These are phyloP conservation scores for Brachionus rotundiformis DNA, from an alignment of 1,140 invertebrate species.

Conservation along the genomic window DNA sequence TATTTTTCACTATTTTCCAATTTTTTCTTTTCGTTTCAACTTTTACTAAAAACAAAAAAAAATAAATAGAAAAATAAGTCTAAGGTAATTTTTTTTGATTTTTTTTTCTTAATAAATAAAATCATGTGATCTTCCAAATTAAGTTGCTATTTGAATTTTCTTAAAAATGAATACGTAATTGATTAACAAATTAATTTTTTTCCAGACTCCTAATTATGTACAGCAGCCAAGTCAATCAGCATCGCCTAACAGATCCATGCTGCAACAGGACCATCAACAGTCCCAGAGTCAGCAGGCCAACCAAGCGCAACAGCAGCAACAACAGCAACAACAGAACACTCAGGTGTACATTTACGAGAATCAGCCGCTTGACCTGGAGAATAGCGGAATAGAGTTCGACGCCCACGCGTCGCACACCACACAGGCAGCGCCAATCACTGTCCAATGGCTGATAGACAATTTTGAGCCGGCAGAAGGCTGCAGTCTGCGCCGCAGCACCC, in stretches of 20 bases:
- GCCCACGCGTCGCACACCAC: constrained; percentile 43
- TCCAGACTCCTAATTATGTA: constrained; percentile 13
- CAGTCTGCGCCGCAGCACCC: constrained; percentile 87
- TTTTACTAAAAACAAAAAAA: neutral
- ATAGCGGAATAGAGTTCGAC: constrained; percentile 7
- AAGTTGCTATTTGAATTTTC: too few relatives aligned
- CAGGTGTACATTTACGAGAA: constrained; percentile 25
- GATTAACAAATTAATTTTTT: too few relatives aligned
- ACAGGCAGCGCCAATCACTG: constrained; percentile 43
- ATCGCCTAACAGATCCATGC: neutral
- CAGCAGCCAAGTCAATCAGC: neutral
- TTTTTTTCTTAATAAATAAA: neutral
- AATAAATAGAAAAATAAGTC: neutral
- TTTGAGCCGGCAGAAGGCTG: constrained; percentile 97
- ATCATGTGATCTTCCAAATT: neutral
- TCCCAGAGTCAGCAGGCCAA: neutral
- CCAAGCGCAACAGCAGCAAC: neutral
- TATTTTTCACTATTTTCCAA: constrained; percentile 13
- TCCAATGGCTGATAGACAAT: constrained; percentile 86
- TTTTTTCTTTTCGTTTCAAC: neutral
- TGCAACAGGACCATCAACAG: neutral
- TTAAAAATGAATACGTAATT: too few relatives aligned
- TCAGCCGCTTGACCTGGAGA: neutral
- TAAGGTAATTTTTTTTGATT: neutral
- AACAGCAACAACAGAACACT: constrained; percentile 7